Base-by-base conservation (phyloP, 1,140 invertebrate species). In the Micrasema minimum region DNA sequence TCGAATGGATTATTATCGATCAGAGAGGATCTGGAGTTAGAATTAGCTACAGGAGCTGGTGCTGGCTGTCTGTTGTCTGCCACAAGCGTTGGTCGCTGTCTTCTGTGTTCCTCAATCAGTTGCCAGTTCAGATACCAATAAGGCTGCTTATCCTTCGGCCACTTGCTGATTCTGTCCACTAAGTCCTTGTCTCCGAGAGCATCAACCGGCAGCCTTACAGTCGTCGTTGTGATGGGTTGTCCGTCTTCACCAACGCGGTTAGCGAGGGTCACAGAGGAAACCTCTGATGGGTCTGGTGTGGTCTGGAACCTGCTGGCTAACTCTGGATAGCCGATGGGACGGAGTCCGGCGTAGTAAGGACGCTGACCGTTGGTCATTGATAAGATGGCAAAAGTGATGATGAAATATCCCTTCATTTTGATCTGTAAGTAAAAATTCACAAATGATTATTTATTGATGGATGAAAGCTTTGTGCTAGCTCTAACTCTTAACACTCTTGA, bases 121-220 rank as follows among this genome's bases (percentile, higher is more conserved):
- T 80, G 70, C 46, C 78, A 79, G 72, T 83, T 83, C 51, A 82
- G 41, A 66, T 81, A 80, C 82, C 82, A 83, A 74, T 82, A 83
- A 0, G 82, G 82, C 61, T 78, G 79, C 31, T 79, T 77, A 41
- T 82, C 80, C 50, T 74, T 66, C 3, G 82, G 81, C 71, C 80
- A 72, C 38, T 67, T 67, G 41, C 74, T 81, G 2, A 83, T 69
- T 59, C 78, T 73, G 31, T 81, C 75, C 6, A 82, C 75, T 16
- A 77, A 75, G 2, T 78, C 72, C 45, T 51, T 76, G 62, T 83
- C 81, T 1, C 80, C 80, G 16, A 77, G 76, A 11, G 81, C 80
- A 16, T 75, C 71, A 0, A 70, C 55, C 11, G 74, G 74, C n/a
- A 79, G 77, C 79, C 80, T 78, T 77, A 57, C 31, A 0, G 72